These are phyloP conservation scores for Netelia melanura DNA, from an alignment of 2,888 invertebrate genomes.

Conservation along the genomic window DNA sequence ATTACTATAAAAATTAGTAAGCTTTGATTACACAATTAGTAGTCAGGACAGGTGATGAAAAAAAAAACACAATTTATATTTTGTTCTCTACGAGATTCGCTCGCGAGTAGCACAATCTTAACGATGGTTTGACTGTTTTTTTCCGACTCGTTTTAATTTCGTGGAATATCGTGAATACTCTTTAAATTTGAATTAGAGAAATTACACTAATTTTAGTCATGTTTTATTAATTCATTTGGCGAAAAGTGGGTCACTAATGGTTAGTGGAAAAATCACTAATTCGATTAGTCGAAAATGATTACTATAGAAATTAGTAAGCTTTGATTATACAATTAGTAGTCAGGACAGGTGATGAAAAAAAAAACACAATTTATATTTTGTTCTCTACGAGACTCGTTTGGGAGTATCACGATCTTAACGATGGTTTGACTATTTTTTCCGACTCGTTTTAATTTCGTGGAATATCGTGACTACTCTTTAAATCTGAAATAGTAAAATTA, in stretches of 20 bases:
- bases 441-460: background rate
- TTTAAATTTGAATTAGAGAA: too few species aligned
- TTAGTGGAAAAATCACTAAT: too few species aligned
- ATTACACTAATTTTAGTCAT: too few species aligned
- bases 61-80: background rate
- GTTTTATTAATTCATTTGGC: too few species aligned
- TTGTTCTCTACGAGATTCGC: background rate
- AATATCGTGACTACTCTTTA: background rate
- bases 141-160: background rate
- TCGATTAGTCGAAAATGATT: too few species aligned
- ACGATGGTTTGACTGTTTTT: constrained; percentile 1
- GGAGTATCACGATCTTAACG: constrained; percentile 32
- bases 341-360: background rate
- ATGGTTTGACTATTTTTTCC: background rate
- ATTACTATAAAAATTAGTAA: too few species aligned
- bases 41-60: too few species aligned
- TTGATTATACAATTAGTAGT: too few species aligned
- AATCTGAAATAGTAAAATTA: too few species aligned
- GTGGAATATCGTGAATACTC: background rate
- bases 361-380: background rate
- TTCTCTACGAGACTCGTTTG: background rate
- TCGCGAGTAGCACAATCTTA: constrained; percentile 26
- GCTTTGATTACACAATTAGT: too few species aligned
- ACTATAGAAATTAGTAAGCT: too few species aligned
- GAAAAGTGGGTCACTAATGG: too few species aligned